phyloP scores from a whole-genome alignment of 1,140 invertebrate genomes.

The Habropoda laboriosa region DNA sequence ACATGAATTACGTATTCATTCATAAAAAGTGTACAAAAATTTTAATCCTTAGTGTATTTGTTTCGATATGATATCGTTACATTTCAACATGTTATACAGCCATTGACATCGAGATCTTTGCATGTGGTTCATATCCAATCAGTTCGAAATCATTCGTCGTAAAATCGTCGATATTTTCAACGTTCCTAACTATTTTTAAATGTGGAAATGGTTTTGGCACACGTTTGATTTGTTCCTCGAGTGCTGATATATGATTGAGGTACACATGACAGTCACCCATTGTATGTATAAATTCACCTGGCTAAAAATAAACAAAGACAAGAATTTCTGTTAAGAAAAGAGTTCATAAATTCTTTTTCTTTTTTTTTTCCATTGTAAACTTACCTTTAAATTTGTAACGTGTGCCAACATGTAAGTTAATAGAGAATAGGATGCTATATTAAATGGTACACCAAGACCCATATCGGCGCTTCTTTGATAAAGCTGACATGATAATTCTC shows the following conservation, averaged over 20 bases:
- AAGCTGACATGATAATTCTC: conserved; percentile 93
- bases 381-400: conserved; percentile 91
- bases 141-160: conserved; percentile 94
- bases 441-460: conserved; percentile 99
- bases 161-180: conserved; percentile 95
- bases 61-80: too few species aligned
- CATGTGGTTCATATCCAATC: conserved; percentile 93
- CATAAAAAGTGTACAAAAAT: neutral
- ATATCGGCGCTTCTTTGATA: conserved; percentile 99
- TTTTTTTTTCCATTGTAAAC: conserved; percentile 7
- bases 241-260: conserved; percentile 93
- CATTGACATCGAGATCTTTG: conserved; percentile 97
- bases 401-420: conserved; percentile 98
- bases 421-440: conserved; percentile 98
- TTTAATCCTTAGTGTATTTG: too few species aligned
- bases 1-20: conserved; percentile 44
- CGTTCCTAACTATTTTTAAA: conserved; percentile 87
- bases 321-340: conserved; percentile 32
- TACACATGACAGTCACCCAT: conserved; percentile 99
- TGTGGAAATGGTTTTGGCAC: conserved; percentile 92
- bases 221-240: conserved; percentile 92
- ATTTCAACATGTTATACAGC: conserved; percentile 91
- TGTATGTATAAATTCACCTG: conserved; percentile 98
- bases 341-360: too few species aligned
- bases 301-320: conserved; percentile 81